Conservation (phyloP, 2,113 vertebrate species). For the Antidorcas marsupialis region DNA sequence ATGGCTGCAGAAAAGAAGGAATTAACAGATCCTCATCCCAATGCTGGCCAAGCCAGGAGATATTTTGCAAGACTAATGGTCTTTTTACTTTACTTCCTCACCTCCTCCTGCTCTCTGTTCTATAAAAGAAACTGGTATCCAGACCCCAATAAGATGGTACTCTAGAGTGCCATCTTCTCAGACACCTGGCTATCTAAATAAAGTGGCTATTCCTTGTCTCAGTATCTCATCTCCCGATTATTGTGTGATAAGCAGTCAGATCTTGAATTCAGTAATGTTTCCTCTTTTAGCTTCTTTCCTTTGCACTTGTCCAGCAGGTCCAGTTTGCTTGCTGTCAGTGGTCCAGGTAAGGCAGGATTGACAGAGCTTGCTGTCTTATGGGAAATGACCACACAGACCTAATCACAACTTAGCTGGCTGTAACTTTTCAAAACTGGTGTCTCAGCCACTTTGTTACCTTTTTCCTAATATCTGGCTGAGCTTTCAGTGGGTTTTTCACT, state of each 20-base stretch:
- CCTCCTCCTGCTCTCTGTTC: not conserved
- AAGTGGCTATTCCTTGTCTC: not conserved
- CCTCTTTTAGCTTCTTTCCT: not conserved
- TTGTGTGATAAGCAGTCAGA: not conserved
- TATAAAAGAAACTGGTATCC: not conserved
- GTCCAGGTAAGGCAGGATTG: not conserved
- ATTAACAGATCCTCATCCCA: not conserved
- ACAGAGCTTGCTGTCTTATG: not conserved
- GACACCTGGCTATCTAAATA: not conserved
- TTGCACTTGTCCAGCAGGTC: not conserved
- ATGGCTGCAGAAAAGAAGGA: not conserved
- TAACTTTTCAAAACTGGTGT: slow-evolving; percentile 39
- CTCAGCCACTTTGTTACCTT: not conserved
- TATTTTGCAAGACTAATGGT: not conserved
- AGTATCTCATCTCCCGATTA: not conserved
- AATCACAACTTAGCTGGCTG: not conserved
- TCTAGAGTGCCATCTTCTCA: not conserved
- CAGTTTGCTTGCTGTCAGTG: not conserved
- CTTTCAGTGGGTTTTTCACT: not conserved
- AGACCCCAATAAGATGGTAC: not conserved
- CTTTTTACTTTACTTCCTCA: not conserved
- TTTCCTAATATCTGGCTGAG: not conserved
- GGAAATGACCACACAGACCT: not conserved
- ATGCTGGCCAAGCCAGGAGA: not conserved
- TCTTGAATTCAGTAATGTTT: not conserved